Base-by-base conservation (phyloP, 92 coral and sea anemone genomes). In the Palythoa heliodiscus region DNA sequence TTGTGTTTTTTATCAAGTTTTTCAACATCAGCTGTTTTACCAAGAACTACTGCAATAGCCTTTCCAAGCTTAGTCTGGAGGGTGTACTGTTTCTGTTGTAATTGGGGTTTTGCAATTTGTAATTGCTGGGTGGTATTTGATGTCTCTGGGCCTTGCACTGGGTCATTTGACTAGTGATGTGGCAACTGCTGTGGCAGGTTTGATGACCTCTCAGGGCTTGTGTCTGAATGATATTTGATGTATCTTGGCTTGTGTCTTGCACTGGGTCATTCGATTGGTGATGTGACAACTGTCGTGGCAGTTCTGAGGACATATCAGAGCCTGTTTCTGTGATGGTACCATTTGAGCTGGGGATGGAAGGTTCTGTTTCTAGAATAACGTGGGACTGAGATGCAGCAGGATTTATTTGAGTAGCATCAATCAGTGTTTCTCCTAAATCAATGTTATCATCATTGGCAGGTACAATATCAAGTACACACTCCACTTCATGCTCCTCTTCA, bases 11-110 rank as follows among this genome's bases (percentile, higher is more conserved):
- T 74, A 22, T 74, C 78, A 52, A 74, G 63, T 17, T 20, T 74
- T 74, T 74, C 63, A 52, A 74, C 78, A 11, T 74, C 61, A 48
- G n/a, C 11, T 50, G 43, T 74, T 74, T 52, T 9, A 1, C 78
- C 78, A 8, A 74, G 78, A 74, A 74, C 78, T 47, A 50, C 78
- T 74, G 78, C 78, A 20, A 74, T 12, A 48, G 78, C 78, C 55
- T 74, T 74, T 67, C 71, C 71, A 67, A n/a, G n/a, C n/a, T n/a
- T n/a, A n/a, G n/a, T n/a, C n/a, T n/a, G n/a, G n/a, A n/a, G n/a
- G n/a, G n/a, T n/a, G n/a, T n/a, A n/a, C n/a, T n/a, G n/a, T n/a
- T n/a, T n/a, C n/a, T n/a, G n/a, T n/a, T n/a, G n/a, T 63, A 25
- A n/a, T n/a, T 63, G 69, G 25, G 69, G 25, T n/a, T 52, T 5